Conservation (phyloP, 2,113 vertebrate genomes). For the Podarcis muralis region DNA sequence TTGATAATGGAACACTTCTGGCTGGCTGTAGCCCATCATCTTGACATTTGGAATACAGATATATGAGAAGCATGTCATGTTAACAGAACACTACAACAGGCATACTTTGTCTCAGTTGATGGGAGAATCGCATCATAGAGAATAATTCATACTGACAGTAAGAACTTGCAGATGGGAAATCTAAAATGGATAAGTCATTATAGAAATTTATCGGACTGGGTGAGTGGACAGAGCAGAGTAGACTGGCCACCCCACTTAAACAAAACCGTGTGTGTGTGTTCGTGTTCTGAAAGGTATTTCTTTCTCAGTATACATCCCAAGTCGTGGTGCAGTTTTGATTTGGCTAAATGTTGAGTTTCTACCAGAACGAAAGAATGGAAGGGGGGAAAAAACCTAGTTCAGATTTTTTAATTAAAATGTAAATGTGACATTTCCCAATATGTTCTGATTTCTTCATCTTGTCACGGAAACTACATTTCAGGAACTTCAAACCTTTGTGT, state of each 20-base stretch:
- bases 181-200: slow-evolving; percentile 63
- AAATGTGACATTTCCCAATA: neutral
- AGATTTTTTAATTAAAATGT: slow-evolving; percentile 21
- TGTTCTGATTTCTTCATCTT: neutral
- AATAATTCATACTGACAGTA: slow-evolving; percentile 57
- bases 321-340: slow-evolving; percentile 16
- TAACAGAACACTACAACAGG: slow-evolving; percentile 42
- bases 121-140: slow-evolving; percentile 44
- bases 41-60: slow-evolving; percentile 37
- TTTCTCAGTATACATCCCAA: slow-evolving; percentile 1
- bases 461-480: neutral
- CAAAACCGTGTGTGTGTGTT: neutral
- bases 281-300: neutral
- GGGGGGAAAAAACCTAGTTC: neutral
- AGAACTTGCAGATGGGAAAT: slow-evolving; percentile 64
- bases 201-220: slow-evolving; percentile 61
- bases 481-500: neutral
- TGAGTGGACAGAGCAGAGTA: slow-evolving; percentile 42
- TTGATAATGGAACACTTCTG: slow-evolving; percentile 40
- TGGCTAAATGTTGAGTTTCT: neutral
- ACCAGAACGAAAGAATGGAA: neutral
- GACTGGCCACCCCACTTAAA: slow-evolving; percentile 43
- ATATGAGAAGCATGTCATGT: slow-evolving; percentile 40
- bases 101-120: slow-evolving; percentile 49
- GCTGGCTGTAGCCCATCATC: neutral